phyloP scores from a whole-genome alignment of 2,797 vertebrate genomes.

The Mastacembelus armatus region DNA sequence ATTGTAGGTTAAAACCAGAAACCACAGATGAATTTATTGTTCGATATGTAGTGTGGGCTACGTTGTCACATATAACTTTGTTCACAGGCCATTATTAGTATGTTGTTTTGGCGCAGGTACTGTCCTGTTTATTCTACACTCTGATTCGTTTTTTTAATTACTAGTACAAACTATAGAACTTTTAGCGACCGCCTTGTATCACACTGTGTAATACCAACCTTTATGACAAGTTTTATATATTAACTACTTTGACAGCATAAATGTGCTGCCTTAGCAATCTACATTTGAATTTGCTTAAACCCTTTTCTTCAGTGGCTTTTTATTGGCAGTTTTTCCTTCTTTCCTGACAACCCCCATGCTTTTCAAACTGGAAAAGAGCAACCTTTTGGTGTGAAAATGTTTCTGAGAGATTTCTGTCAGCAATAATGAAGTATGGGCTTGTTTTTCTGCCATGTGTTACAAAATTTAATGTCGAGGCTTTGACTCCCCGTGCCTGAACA shows the following conservation, averaged over 20 bases:
- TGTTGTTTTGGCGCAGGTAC: not conserved
- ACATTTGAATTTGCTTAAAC: conserved; percentile 16
- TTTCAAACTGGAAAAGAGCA: conserved; percentile 45
- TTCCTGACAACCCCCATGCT: conserved; percentile 17
- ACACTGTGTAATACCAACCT: no score
- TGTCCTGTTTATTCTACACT: not conserved
- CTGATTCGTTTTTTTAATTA: no score
- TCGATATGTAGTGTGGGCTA: conserved; percentile 39
- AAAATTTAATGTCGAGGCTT: conserved; percentile 42
- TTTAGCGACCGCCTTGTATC: not conserved
- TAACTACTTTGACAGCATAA: conserved; percentile 9
- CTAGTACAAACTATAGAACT: not conserved
- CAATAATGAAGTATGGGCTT: conserved; percentile 33
- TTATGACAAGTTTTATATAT: not conserved
- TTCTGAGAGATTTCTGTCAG: conserved; percentile 48
- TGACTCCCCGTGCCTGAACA: conserved; percentile 26
- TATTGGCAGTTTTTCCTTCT: conserved; percentile 8
- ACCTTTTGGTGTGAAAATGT: conserved; percentile 47
- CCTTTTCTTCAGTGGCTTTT: not conserved
- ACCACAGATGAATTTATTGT: conserved; percentile 50
- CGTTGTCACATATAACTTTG: conserved; percentile 39
- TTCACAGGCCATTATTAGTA: conserved; percentile 13
- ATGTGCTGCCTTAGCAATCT: not conserved
- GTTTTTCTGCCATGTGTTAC: conserved; percentile 40
- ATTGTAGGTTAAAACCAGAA: conserved; percentile 29